Evolutionary conservation across 2,797 vertebrate species (phyloP).

Genomic region (Anabas testudineus): DNA sequence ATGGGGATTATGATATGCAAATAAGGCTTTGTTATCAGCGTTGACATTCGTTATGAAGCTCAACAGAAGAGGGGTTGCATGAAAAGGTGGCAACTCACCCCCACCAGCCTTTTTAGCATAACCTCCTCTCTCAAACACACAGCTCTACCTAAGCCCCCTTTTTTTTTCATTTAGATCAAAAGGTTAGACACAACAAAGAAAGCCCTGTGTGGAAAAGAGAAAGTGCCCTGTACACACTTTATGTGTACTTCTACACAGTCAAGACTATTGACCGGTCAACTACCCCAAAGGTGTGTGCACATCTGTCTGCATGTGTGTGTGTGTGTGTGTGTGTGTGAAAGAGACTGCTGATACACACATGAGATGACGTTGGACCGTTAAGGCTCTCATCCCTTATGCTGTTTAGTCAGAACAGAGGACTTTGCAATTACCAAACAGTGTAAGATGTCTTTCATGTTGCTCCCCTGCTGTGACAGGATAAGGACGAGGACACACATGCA

Average conservation of each 20-base stretch:
- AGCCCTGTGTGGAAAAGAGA: constrained; percentile 66
- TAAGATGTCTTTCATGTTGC: constrained; percentile 91
- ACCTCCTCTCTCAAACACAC: constrained; percentile 63
- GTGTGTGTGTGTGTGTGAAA: constrained; percentile 6
- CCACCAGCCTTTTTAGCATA: constrained; percentile 59
- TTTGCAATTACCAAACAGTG: constrained; percentile 86
- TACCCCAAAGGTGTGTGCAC: constrained; percentile 44
- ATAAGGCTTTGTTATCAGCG: constrained; percentile 79
- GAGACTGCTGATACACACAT: not conserved
- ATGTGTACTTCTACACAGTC: constrained; percentile 60
- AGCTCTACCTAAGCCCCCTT: constrained; percentile 61
- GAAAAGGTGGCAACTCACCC: constrained; percentile 71
- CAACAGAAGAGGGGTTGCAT: constrained; percentile 68
- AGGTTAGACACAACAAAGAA: constrained; percentile 80
- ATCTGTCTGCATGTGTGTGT: constrained; percentile 20
- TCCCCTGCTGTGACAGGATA: constrained; percentile 70
- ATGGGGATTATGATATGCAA: constrained; percentile 84
- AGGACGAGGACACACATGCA: constrained; percentile 46
- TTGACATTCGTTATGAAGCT: constrained; percentile 80
- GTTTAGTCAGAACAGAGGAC: constrained; percentile 80
- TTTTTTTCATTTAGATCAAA: constrained; percentile 76
- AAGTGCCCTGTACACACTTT: constrained; percentile 47
- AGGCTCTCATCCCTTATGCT: constrained; percentile 81
- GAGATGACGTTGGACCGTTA: constrained; percentile 65
- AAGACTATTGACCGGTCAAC: constrained; percentile 61